Conservation (phyloP, 2,797 vertebrate species). For the Phalanger gymnotis region DNA sequence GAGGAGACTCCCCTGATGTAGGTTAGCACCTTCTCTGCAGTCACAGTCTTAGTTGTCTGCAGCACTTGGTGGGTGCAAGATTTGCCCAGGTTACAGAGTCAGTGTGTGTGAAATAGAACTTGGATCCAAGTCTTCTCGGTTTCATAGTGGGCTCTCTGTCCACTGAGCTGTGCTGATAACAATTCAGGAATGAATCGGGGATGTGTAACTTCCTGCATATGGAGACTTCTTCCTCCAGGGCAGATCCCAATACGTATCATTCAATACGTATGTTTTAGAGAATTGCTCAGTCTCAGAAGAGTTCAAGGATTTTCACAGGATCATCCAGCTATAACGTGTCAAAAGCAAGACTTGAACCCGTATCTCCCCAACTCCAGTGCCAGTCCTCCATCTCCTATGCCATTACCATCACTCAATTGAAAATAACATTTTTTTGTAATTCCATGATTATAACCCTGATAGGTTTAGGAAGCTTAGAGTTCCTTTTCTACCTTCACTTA, state of each 20-base stretch:
- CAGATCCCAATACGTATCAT: neutral
- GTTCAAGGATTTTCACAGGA: neutral
- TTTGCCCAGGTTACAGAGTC: no score
- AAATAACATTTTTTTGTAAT: constrained; percentile 56
- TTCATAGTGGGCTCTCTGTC: neutral
- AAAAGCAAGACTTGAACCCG: neutral
- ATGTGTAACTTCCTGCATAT: neutral
- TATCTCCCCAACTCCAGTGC: neutral
- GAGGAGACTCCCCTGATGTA: neutral
- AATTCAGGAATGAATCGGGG: neutral
- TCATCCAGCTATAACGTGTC: neutral
- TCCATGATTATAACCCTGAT: constrained; percentile 53
- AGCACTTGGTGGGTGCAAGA: neutral
- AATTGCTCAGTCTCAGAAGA: neutral
- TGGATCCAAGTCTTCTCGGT: neutral
- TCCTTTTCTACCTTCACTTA: constrained; percentile 61
- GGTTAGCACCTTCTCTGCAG: neutral
- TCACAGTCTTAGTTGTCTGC: neutral
- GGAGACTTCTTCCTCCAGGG: neutral
- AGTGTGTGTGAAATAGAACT: neutral
- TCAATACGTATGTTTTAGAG: neutral
- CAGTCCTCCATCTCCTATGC: neutral
- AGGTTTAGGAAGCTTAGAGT: constrained; percentile 55
- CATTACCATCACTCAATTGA: neutral
- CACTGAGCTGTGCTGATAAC: neutral